Base-by-base conservation (phyloP, 2,113 vertebrate genomes). In the Zosterops lateralis region DNA sequence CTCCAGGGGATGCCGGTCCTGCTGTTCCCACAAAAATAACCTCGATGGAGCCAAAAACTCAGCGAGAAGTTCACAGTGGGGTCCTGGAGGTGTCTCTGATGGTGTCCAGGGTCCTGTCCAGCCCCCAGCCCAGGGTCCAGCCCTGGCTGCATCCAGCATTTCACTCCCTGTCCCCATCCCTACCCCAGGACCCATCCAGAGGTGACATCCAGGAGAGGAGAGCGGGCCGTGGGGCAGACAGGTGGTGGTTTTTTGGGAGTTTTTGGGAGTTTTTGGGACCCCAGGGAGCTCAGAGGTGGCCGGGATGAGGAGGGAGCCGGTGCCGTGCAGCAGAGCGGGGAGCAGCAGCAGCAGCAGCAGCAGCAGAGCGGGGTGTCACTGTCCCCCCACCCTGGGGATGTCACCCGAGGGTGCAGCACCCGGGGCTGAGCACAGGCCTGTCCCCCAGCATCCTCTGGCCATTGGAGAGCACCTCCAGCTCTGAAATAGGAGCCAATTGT, bases 371-470 rank as follows among this genome's bases (percentile, higher is more conserved):
- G 65, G 68, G 61, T 58, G 66, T 54, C 38, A 31, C 66, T 6
- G 6, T 73, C 87, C 84, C 61, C 83, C 93, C 79, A 62, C 87
- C 91, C 79, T 3, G 8, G 17, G 0, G 25, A 31, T 0, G 51
- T 40, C 50, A 13, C 84, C 50, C 61, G 3, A 64, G 75, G 95
- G 91, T 92, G 95, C 95, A 93, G 95, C 22, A 31, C 88, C 85
- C 56, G 3, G 32, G 4, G 3, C 44, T 7, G 5, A 68, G 38
- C 72, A 17, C 60, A 11, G 56, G 81, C 73, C 84, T 6, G 16
- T 16, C 36, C 16, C 90, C 71, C 67, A 36, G 72, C 24, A 8
- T 22, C 13, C 45, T 4, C 18, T 0, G 17, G 3, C 36, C 7
- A 1, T 14, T 10, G 1, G 1, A 71, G 34, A 73, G 38, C 50